Percentiles rank a stretch among this genome's conserved stretches.
phyloP scores from a whole-genome alignment of 1,140 invertebrate genomes.

The Drosophila paulistorum region DNA sequence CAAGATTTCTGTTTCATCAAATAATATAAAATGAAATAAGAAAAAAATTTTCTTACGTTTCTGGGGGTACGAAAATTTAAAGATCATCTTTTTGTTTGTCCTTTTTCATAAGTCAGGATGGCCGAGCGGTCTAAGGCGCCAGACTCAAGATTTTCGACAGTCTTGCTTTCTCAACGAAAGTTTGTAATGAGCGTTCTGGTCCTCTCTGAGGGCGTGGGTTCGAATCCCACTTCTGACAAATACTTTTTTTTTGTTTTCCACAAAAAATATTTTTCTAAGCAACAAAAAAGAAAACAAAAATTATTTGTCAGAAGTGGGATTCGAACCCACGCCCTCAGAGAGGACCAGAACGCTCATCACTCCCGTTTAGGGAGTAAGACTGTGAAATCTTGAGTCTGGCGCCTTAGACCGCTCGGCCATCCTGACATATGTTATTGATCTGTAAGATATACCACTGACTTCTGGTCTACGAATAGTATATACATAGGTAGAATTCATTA shows the following conservation, averaged over 20 bases:
- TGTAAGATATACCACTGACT: too few relatives aligned
- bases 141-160: slow-evolving; percentile 85
- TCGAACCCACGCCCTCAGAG: slow-evolving; percentile 94
- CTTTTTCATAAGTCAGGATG: slow-evolving; percentile 84
- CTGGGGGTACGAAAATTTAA: too few relatives aligned
- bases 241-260: slow-evolving; percentile 43
- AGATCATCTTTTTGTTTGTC: too few relatives aligned
- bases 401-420: slow-evolving; percentile 89
- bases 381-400: slow-evolving; percentile 86
- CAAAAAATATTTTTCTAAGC: too few relatives aligned
- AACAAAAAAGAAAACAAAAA: slow-evolving; percentile 72
- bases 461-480: too few relatives aligned
- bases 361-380: slow-evolving; percentile 4
- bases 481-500: too few relatives aligned
- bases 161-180: slow-evolving; percentile 4
- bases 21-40: not conserved
- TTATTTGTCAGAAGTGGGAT: slow-evolving; percentile 92
- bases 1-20: not conserved
- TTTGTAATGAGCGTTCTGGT: slow-evolving; percentile 86
- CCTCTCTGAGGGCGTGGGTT: slow-evolving; percentile 93
- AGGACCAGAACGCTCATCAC: slow-evolving; percentile 88
- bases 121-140: slow-evolving; percentile 89
- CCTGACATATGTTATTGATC: slow-evolving; percentile 83
- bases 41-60: not conserved
- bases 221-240: slow-evolving; percentile 93